phyloP scores from a whole-genome alignment of 2,888 invertebrate species.

The Caenorhabditis sp. region DNA sequence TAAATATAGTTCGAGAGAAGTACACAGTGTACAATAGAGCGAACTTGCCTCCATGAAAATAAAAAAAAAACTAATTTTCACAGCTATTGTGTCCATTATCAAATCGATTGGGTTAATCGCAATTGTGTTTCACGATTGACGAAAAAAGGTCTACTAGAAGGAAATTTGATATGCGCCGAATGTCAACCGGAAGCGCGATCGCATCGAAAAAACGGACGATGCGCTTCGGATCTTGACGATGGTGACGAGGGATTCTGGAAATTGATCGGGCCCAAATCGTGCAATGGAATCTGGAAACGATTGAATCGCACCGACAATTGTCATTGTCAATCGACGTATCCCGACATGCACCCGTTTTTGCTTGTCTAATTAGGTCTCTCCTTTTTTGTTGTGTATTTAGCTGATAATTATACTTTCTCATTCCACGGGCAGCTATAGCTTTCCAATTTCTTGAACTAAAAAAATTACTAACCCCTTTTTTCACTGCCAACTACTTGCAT shows the following conservation, averaged over 20 bases:
- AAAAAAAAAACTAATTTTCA: too few species aligned
- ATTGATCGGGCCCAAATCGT: slow-evolving; percentile 64
- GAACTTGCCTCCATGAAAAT: too few species aligned
- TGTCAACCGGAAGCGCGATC: slow-evolving; percentile 67
- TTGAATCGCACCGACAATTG: slow-evolving; percentile 55
- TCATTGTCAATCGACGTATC: slow-evolving; percentile 44
- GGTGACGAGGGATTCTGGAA: slow-evolving; percentile 69
- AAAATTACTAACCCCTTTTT: neutral
- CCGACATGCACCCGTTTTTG: slow-evolving; percentile 43
- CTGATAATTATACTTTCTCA: neutral
- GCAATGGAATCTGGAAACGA: slow-evolving; percentile 67
- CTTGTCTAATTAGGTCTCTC: slow-evolving; percentile 28
- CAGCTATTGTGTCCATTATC: slow-evolving; percentile 67
- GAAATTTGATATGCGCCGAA: slow-evolving; percentile 62
- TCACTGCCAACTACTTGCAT: neutral
- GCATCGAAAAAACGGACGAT: slow-evolving; percentile 54
- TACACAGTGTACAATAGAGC: too few species aligned
- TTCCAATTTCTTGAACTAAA: too few species aligned
- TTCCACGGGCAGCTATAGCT: neutral
- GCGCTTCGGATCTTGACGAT: slow-evolving; percentile 66
- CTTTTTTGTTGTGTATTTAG: neutral
- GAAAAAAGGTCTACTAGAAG: slow-evolving; percentile 35
- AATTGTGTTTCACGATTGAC: slow-evolving; percentile 57
- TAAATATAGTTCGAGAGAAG: too few species aligned
- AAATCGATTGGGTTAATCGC: slow-evolving; percentile 64